Base-by-base conservation (phyloP, 2,113 vertebrate genomes). In the Mirounga angustirostris region DNA sequence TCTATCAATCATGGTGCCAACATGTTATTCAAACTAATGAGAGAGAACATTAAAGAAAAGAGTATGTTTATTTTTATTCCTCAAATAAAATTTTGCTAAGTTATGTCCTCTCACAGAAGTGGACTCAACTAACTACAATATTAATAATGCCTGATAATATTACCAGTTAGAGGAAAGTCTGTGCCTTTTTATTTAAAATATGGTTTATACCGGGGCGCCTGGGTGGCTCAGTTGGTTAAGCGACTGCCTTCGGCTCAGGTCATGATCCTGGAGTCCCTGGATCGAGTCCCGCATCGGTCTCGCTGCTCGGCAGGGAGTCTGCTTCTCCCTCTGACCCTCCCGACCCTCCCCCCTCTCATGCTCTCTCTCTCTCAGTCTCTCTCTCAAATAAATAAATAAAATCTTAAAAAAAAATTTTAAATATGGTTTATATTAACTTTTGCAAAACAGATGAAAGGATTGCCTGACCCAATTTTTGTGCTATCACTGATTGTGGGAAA, bases 31-130 rank as follows among this genome's bases (percentile, higher is more conserved):
- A 73, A 58, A 71, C n/a, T 79, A 93, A 21, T 65, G 43, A 59
- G 36, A 84, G 16, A 65, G 36, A 54, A 26, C 12, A 90, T 84
- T 86, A 73, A 85, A 91, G 8, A 79, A 19, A 92, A 43, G 14
- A 52, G 5, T 46, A 26, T 21, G 56, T 76, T 73, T 91, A 46
- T 73, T 52, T 15, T 69, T 96, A 83, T 59, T 87, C 8, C 14
- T 56, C 36, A 96, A 93, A 74, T 24, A 91, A 91, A 93, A 91
- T 84, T 93, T 63, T 91, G 26, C 10, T 94, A 46, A 28, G 2
- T 94, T 26, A 28, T 50, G 9, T 46, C 26, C 63, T 40, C 4
- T 46, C 12, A 59, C 12, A 71, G 95, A 67, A 28, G 21, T 22
- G 28, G 46, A 71, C 54, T 59, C 33, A 52, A 71, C 30, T 89